These are phyloP conservation scores for Alcedo atthis DNA, from an alignment of 2,797 vertebrate genomes.

Conservation along the genomic window DNA sequence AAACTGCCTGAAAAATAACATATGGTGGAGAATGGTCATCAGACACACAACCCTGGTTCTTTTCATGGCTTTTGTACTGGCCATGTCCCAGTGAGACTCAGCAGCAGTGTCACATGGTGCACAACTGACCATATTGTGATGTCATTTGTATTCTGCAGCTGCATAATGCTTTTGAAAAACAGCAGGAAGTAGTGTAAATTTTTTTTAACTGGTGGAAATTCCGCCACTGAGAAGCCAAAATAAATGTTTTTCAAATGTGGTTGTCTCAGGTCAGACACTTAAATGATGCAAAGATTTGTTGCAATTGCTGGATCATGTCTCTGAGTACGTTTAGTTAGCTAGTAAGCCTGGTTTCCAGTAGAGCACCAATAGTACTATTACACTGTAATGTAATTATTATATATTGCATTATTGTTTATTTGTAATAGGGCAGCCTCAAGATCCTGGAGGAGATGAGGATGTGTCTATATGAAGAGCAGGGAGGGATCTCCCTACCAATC, in stretches of 20 bases:
- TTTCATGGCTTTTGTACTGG: not conserved
- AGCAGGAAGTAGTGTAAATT: not conserved
- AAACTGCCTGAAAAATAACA: not conserved
- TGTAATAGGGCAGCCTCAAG: not conserved
- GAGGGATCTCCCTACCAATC: not conserved
- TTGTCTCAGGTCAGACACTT: not conserved
- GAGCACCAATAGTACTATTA: not conserved
- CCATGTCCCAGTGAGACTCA: fast-evolving
- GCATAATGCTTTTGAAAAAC: not conserved
- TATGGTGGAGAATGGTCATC: not conserved
- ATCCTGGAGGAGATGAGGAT: not conserved
- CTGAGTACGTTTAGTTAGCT: not conserved
- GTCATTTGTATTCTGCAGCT: not conserved
- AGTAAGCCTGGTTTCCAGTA: not conserved
- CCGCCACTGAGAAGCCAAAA: not conserved
- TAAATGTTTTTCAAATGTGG: not conserved
- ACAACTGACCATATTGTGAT: not conserved
- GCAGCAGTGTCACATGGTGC: not conserved
- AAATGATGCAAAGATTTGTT: not conserved
- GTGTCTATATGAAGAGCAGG: not conserved
- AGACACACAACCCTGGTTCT: not conserved
- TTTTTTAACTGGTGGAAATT: not conserved
- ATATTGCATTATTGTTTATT: not conserved
- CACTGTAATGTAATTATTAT: not conserved
- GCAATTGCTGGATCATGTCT: not conserved